phyloP scores from a whole-genome alignment of 2,113 vertebrate species.

The Thunnus maccoyii region DNA sequence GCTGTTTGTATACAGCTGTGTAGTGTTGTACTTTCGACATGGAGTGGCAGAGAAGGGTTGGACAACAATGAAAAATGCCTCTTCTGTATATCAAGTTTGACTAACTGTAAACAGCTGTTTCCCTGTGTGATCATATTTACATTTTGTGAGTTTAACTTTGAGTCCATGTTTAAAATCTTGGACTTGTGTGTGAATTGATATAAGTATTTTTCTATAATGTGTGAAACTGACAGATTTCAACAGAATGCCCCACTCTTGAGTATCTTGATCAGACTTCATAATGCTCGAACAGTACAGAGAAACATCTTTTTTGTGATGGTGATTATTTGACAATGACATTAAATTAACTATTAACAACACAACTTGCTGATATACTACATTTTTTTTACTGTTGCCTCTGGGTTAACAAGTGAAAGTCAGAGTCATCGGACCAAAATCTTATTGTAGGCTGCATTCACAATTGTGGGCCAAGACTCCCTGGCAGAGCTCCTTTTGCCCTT shows the following conservation, averaged over 20 bases:
- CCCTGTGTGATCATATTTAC: not conserved
- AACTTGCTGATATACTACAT: not conserved
- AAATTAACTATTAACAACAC: too few species aligned
- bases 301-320: not conserved
- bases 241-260: not conserved
- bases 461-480: conserved; percentile 48
- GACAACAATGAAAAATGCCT: not conserved
- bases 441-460: conserved; percentile 16
- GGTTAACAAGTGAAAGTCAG: not conserved
- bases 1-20: conserved; percentile 11
- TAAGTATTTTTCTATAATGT: not conserved
- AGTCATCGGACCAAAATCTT: conserved; percentile 4
- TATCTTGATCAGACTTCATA: too few species aligned
- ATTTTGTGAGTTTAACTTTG: not conserved
- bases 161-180: conserved; percentile 3
- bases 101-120: not conserved
- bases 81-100: conserved; percentile 5
- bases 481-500: conserved; percentile 45
- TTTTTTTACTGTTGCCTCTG: conserved; percentile 4
- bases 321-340: too few species aligned
- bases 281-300: not conserved
- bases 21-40: not conserved
- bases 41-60: not conserved
- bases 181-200: not conserved
- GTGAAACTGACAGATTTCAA: conserved; percentile 1